Evolutionary conservation across 2,797 vertebrate species (phyloP), one percentile per base, ranked within the genome.

Genomic region (Ctenopoma multispine): DNA sequence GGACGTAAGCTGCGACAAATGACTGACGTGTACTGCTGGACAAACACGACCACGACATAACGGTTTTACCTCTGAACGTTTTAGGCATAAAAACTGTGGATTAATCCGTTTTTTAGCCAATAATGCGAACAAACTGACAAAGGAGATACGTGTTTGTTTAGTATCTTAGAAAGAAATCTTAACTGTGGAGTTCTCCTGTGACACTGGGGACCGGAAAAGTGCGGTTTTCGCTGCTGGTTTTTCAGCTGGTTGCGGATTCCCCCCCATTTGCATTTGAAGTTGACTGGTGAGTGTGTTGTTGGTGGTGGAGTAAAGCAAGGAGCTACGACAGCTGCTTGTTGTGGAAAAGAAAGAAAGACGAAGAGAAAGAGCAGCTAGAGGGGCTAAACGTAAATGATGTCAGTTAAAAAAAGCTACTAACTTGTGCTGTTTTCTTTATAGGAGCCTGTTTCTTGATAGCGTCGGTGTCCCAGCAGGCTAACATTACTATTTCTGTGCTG

Each of bases 281-380:
- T 90, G 83, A 70, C 70, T 20, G 85, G 90, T 89, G 84, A 92
- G 90, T 90, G 34, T 74, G 77, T 84, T 81, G 79, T 72, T 77
- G 34, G 4, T 41, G 54, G 21, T 64, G 72, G 31, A 71, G 67
- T 59, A 53, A 68, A 70, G 41, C 3, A 49, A 31, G 27, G 27
- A 49, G 55, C 46, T 70, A 23, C 31, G 59, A 10, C 4, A 4
- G 12, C 4, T 38, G 50, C 49, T 6, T 43, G 41, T 23, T 17
- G 21, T 15, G 41, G 3, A 13, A 34, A 40, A 43, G 23, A 53
- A 46, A 46, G 20, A 47, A 23, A 50, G 4, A 5, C 23, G 7
- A 1, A 44, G 2, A 48, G n/a, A 49, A 23, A 34, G 0, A n/a
- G 2, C 3, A 4, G 20, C 5, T 8, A 18, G 7, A 20, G 4